Conservation (phyloP, 1,140 invertebrate species). For the Polypedilum vanderplanki region DNA sequence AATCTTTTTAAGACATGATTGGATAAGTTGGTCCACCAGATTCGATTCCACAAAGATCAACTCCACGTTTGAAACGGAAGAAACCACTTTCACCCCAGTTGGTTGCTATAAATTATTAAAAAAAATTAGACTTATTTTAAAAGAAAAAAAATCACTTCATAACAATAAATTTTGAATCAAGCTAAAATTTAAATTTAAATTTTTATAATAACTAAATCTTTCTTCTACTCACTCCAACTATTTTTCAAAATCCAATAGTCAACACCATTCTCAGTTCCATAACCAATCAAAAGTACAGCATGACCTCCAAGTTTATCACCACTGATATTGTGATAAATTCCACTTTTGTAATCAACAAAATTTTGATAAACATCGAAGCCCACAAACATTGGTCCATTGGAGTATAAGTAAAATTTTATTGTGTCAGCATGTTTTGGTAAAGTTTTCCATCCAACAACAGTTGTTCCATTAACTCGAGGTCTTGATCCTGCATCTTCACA, state of each 20-base stretch:
- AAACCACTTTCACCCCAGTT: conserved; percentile 67
- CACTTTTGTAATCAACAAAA: conserved; percentile 72
- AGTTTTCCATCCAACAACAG: conserved; percentile 55
- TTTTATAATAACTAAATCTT: too few species aligned
- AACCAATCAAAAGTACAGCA: conserved; percentile 52
- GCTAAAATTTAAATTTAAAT: too few species aligned
- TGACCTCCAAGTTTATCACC: conserved; percentile 49
- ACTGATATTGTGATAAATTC: conserved; percentile 50
- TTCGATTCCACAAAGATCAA: not conserved
- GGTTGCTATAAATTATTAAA: conserved; percentile 38
- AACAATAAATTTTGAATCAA: too few species aligned
- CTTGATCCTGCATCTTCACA: conserved; percentile 52
- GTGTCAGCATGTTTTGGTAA: conserved; percentile 59
- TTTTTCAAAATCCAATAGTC: conserved; percentile 78
- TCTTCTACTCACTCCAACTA: conserved; percentile 48
- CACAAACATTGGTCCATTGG: conserved; percentile 65
- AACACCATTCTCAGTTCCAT: conserved; percentile 49
- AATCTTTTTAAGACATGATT: not conserved
- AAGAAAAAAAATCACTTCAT: too few species aligned
- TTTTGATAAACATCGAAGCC: conserved; percentile 69
- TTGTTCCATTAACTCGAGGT: conserved; percentile 55
- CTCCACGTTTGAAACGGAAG: conserved; percentile 30
- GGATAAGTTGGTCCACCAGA: not conserved
- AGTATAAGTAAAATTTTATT: conserved; percentile 67
- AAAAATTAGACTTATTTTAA: not conserved